Conservation (phyloP, 2,113 vertebrate species). For the Spheniscus mendiculus region DNA sequence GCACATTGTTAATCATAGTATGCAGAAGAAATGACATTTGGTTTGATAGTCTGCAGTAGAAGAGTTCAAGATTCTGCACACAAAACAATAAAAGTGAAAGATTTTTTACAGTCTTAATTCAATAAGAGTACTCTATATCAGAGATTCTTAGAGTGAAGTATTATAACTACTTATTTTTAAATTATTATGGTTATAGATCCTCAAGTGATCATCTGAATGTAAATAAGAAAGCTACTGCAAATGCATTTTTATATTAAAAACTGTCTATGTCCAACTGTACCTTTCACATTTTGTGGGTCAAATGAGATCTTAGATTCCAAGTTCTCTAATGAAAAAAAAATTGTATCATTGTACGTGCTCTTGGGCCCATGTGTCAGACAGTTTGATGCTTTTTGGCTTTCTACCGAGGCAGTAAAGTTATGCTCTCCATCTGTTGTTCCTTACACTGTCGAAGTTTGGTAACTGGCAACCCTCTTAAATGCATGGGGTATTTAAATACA, state of each 20-base stretch:
- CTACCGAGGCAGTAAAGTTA: not conserved
- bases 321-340: not conserved
- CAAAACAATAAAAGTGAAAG: not conserved
- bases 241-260: not conserved
- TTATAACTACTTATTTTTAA: not conserved
- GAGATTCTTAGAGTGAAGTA: not conserved
- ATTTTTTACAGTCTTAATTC: not conserved
- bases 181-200: not conserved
- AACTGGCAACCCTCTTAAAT: conserved; percentile 20
- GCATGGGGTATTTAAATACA: conserved; percentile 4
- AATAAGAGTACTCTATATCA: not conserved
- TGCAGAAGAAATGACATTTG: not conserved
- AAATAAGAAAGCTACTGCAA: not conserved
- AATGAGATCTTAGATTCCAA: not conserved
- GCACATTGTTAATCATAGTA: not conserved
- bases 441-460: conserved; percentile 21
- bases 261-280: rapidly evolving
- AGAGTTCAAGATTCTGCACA: not conserved
- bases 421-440: conserved; percentile 54
- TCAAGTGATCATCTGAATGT: not conserved
- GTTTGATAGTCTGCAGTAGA: not conserved
- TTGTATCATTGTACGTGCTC: not conserved
- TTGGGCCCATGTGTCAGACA: not conserved
- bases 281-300: not conserved
- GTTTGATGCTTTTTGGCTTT: conserved; percentile 57